Conservation (phyloP, 2,797 vertebrate species). For the Pachyuromys duprasi region DNA sequence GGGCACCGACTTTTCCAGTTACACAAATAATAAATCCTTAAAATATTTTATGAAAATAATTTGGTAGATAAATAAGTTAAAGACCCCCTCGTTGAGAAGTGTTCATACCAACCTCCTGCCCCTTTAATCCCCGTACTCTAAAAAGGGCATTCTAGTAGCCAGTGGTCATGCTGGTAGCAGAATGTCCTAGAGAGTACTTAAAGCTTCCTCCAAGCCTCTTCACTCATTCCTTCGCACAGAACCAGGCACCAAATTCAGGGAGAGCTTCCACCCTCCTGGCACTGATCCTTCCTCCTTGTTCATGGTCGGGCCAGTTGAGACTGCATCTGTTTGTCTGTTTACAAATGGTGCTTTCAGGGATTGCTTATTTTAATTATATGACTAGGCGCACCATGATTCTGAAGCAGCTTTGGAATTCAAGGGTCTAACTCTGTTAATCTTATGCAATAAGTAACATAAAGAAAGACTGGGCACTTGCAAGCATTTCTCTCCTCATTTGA, state of each 20-base stretch:
- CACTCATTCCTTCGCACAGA: not conserved
- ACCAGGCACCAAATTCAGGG: not conserved
- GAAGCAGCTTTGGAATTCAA: constrained; percentile 26
- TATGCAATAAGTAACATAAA: constrained; percentile 50
- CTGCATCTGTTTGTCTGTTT: constrained; percentile 13
- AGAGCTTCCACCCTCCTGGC: not conserved
- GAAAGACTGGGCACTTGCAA: constrained; percentile 44
- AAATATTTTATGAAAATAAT: not conserved
- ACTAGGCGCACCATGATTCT: not conserved
- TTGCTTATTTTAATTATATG: constrained; percentile 50
- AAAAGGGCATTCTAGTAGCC: not conserved
- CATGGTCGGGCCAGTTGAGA: not conserved
- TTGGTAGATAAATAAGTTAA: constrained; percentile 16
- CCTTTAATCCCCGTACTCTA: not conserved
- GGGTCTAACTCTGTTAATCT: constrained; percentile 34
- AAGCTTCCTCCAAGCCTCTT: not conserved
- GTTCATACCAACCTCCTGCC: not conserved
- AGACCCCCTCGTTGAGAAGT: not conserved
- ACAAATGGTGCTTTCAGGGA: constrained; percentile 22
- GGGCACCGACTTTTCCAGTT: not conserved
- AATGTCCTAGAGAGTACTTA: not conserved
- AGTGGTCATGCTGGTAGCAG: not conserved
- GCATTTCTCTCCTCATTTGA: constrained; percentile 58
- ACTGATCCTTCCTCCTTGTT: constrained; percentile 13
- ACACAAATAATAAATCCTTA: not conserved